Evolutionary conservation across 2,113 vertebrate species (phyloP).

Genomic region (Mormyrus iriodes): DNA sequence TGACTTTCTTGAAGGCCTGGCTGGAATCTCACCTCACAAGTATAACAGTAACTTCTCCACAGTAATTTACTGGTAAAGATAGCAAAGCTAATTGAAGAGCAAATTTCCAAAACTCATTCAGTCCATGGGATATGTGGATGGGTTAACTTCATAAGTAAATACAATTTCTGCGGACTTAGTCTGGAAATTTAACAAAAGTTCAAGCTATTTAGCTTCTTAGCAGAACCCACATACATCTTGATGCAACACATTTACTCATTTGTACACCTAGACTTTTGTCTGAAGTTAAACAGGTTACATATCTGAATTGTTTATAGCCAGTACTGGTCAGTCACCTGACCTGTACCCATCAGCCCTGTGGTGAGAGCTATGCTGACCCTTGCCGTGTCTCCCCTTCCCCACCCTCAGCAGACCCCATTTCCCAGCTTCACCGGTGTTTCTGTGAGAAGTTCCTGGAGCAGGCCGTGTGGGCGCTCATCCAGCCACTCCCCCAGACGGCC

Average conservation of each 20-base stretch:
- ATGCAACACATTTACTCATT: neutral
- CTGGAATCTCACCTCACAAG: neutral
- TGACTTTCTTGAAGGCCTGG: neutral
- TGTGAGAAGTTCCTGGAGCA: conserved; percentile 86
- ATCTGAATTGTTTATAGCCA: neutral
- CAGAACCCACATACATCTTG: neutral
- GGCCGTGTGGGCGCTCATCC: conserved; percentile 81
- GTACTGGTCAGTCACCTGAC: neutral
- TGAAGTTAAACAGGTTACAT: neutral
- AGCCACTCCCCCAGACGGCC: conserved; percentile 67
- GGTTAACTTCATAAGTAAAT: too few relatives aligned
- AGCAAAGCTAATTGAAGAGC: neutral
- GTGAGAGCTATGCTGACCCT: neutral
- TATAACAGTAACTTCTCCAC: neutral
- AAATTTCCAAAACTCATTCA: neutral
- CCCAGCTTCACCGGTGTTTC: conserved; percentile 88
- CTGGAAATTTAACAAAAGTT: neutral
- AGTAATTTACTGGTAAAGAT: neutral
- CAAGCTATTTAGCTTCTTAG: neutral
- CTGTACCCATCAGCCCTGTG: neutral
- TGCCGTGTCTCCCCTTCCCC: neutral
- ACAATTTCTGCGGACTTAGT: neutral
- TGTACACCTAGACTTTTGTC: neutral
- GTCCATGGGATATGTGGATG: neutral
- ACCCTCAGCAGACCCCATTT: conserved; percentile 78